Percentiles rank a stretch among this genome's conserved stretches.
phyloP scores from a whole-genome alignment of 2,888 invertebrate genomes.

The Drosophila subsilvestris region DNA sequence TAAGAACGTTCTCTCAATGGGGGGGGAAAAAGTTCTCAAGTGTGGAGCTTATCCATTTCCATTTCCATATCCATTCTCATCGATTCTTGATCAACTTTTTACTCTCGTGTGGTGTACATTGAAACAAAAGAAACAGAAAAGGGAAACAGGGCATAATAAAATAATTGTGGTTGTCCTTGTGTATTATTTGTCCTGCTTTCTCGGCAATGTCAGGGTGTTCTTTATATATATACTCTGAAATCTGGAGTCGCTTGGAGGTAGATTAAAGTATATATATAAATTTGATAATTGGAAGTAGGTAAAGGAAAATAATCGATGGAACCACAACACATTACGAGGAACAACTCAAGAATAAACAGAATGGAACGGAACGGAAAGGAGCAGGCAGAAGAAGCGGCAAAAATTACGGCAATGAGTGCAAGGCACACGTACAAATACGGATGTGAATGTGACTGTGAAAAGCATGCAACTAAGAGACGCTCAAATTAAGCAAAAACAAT shows the following conservation, averaged over 20 bases:
- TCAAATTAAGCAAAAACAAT: constrained; percentile 33
- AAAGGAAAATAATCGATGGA: constrained; percentile 61
- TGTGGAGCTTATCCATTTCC: neutral
- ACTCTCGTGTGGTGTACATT: constrained; percentile 2
- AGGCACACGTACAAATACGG: constrained; percentile 2
- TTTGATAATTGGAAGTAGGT: constrained; percentile 60
- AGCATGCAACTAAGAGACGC: constrained; percentile 39
- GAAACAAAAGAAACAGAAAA: constrained; percentile 37
- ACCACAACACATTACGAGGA: constrained; percentile 72
- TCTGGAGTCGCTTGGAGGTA: constrained; percentile 43
- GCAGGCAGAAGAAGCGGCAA: constrained; percentile 53
- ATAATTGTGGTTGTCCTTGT: constrained; percentile 52
- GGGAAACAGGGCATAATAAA: constrained; percentile 44
- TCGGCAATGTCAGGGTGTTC: constrained; percentile 76
- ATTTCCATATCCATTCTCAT: neutral
- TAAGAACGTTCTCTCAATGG: neutral
- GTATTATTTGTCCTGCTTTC: constrained; percentile 82
- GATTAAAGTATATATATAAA: constrained; percentile 54
- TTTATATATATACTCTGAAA: constrained; percentile 50
- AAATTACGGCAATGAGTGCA: constrained; percentile 23
- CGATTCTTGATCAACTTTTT: neutral
- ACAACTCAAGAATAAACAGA: constrained; percentile 36
- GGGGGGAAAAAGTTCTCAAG: no score
- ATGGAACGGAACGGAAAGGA: constrained; percentile 34
- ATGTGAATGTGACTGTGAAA: constrained; percentile 6